Conservation (phyloP, 2,113 vertebrate species). For the Tachuris rubrigastra region DNA sequence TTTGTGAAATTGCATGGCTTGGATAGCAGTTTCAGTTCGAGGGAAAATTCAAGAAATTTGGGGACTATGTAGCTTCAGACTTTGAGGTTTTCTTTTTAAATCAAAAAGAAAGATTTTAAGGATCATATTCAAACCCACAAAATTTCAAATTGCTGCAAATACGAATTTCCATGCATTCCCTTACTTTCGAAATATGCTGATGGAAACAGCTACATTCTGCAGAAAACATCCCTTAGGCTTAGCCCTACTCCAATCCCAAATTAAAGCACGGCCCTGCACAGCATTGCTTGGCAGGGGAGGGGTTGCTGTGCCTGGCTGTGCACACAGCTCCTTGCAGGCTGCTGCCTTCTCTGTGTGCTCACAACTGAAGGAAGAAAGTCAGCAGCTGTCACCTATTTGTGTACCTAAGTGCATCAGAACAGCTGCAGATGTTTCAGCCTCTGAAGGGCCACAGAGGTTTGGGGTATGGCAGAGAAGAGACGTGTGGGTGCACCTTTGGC, state of each 20-base stretch:
- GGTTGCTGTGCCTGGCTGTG: rapidly evolving
- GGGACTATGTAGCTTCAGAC: neutral
- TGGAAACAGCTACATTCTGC: neutral
- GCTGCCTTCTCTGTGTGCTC: neutral
- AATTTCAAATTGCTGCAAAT: neutral
- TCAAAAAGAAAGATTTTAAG: neutral
- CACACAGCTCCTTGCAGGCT: neutral
- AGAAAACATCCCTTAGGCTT: neutral
- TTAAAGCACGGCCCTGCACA: neutral
- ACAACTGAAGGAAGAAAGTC: neutral
- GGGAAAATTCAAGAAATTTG: neutral
- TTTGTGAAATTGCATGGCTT: neutral
- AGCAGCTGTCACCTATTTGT: neutral
- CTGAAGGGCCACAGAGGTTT: neutral
- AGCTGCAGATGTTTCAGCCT: neutral
- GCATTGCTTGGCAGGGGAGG: neutral
- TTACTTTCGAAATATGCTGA: neutral
- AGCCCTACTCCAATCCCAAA: rapidly evolving
- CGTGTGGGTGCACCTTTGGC: rapidly evolving
- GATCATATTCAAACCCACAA: neutral
- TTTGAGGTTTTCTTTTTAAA: neutral
- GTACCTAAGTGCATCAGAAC: neutral
- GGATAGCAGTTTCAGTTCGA: neutral
- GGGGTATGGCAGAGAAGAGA: neutral
- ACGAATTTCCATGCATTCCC: neutral